phyloP scores from a whole-genome alignment of 2,888 invertebrate species.

The Callyntrura sp. region DNA sequence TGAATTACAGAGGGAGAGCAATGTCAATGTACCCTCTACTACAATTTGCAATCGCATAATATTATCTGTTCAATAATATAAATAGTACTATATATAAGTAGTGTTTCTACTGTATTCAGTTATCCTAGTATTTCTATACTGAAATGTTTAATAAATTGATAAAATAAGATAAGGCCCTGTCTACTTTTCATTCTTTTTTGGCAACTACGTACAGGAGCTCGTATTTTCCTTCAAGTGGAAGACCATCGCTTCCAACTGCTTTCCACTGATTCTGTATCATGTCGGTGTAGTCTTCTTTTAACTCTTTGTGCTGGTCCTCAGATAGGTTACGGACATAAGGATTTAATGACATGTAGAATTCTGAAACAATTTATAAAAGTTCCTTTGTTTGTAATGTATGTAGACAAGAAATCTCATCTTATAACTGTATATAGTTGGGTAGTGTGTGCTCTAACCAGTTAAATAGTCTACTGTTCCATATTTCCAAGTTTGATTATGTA shows the following conservation, averaged over 20 bases:
- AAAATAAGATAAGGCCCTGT: too few relatives aligned
- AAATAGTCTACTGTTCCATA: conserved; percentile 66
- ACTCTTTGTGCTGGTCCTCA: conserved; percentile 42
- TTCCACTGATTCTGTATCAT: conserved; percentile 40
- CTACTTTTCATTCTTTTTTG: conserved; percentile 30
- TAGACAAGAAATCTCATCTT: neutral
- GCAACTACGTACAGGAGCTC: conserved; percentile 71
- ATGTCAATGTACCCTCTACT: too few relatives aligned
- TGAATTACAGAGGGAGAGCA: too few relatives aligned
- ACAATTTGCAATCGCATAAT: too few relatives aligned
- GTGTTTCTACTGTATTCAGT: too few relatives aligned
- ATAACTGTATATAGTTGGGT: neutral
- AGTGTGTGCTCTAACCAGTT: conserved; percentile 42
- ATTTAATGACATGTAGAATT: conserved; percentile 76
- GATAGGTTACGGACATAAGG: conserved; percentile 71
- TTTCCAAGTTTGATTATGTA: conserved; percentile 61
- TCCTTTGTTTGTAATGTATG: neutral
- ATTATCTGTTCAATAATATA: too few relatives aligned
- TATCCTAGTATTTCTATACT: too few relatives aligned
- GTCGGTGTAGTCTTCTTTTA: conserved; percentile 64
- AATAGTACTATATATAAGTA: too few relatives aligned
- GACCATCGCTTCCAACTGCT: conserved; percentile 48
- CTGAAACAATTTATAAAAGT: conserved; percentile 62
- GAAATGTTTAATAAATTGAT: too few relatives aligned
- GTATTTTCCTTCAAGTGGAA: conserved; percentile 60